A percentile compares a stretch with the other conserved stretches of the same genome.
Conservation (phyloP, 1,140 invertebrate genomes). For the Sweltsa coloradensis region DNA sequence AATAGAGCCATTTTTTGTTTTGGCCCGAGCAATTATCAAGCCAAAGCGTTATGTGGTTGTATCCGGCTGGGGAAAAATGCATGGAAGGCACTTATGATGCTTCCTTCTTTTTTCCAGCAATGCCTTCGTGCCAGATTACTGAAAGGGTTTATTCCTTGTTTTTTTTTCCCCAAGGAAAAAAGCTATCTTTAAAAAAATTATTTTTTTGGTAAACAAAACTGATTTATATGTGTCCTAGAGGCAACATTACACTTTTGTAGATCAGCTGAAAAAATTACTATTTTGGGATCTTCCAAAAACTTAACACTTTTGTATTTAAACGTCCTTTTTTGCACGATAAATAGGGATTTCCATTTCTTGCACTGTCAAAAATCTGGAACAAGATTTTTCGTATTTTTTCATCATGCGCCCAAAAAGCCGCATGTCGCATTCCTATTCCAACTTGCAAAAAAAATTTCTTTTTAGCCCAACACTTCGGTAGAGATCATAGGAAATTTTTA, state of each 20-base stretch:
- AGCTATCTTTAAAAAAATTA: constrained; percentile 19
- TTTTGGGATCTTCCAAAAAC: constrained; percentile 18
- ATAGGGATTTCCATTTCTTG: constrained; percentile 10
- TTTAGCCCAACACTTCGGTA: constrained; percentile 2
- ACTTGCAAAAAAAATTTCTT: constrained; percentile 18
- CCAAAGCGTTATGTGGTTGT: constrained; percentile 17
- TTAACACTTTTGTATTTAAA: constrained; percentile 8
- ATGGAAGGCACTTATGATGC: constrained; percentile 21
- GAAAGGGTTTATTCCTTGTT: constrained; percentile 14
- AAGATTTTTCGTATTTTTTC: constrained; percentile 11
- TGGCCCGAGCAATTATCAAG: constrained; percentile 19
- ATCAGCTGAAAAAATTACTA: constrained; percentile 20
- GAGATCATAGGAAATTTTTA: constrained; percentile 15
- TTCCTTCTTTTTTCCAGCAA: constrained; percentile 19
- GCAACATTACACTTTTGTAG: constrained; percentile 26
- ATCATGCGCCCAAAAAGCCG: constrained; percentile 18
- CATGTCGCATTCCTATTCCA: constrained; percentile 22
- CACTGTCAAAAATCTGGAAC: constrained; percentile 12
- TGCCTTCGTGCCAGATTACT: constrained; percentile 20
- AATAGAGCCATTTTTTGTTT: constrained; percentile 15
- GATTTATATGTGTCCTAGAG: constrained; percentile 21
- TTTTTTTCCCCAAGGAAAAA: constrained; percentile 20
- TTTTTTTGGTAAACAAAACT: constrained; percentile 15
- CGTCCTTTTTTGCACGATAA: constrained; percentile 8
- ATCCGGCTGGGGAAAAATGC: constrained; percentile 12